These are phyloP conservation scores for Protodeltote pygarga DNA, from an alignment of 2,888 invertebrate genomes.

Conservation along the genomic window DNA sequence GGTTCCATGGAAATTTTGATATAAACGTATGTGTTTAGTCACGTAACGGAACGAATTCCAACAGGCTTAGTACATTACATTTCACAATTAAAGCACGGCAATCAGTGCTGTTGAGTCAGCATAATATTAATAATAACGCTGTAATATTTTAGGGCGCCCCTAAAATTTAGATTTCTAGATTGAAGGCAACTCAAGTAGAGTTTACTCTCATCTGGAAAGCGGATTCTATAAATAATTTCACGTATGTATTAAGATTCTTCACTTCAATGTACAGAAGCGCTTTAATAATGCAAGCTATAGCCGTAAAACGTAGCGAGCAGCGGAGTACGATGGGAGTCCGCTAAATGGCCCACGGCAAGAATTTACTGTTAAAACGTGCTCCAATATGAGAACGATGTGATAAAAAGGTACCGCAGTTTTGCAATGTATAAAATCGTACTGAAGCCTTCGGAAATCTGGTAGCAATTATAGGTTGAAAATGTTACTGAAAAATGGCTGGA, in stretches of 20 bases:
- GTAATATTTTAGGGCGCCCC: slow-evolving; percentile 8
- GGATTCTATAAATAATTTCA: slow-evolving; percentile 63
- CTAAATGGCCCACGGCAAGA: slow-evolving; percentile 78
- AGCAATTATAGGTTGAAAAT: slow-evolving; percentile 40
- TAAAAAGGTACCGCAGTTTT: slow-evolving; percentile 69
- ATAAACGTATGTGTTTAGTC: slow-evolving; percentile 53
- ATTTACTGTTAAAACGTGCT: slow-evolving; percentile 78
- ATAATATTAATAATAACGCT: slow-evolving; percentile 1
- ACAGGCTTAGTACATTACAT: slow-evolving; percentile 20
- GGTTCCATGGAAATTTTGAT: slow-evolving; percentile 56
- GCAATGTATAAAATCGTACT: slow-evolving; percentile 59
- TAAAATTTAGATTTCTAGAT: too few relatives aligned
- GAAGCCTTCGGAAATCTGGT: slow-evolving; percentile 44
- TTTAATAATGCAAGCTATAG: slow-evolving; percentile 76
- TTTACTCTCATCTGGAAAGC: slow-evolving; percentile 39
- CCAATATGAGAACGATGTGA: slow-evolving; percentile 76
- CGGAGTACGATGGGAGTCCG: slow-evolving; percentile 63
- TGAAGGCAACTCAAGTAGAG: too few relatives aligned
- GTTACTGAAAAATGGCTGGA: too few relatives aligned
- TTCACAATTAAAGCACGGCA: slow-evolving; percentile 21
- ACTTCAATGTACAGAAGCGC: slow-evolving; percentile 63
- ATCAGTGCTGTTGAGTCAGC: slow-evolving; percentile 1
- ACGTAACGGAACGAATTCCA: slow-evolving; percentile 43
- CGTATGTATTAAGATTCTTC: slow-evolving; percentile 66
- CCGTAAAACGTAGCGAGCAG: slow-evolving; percentile 72